Evolutionary conservation across 2,113 vertebrate genomes (phyloP).

Genomic region (Gambusia holbrooki): DNA sequence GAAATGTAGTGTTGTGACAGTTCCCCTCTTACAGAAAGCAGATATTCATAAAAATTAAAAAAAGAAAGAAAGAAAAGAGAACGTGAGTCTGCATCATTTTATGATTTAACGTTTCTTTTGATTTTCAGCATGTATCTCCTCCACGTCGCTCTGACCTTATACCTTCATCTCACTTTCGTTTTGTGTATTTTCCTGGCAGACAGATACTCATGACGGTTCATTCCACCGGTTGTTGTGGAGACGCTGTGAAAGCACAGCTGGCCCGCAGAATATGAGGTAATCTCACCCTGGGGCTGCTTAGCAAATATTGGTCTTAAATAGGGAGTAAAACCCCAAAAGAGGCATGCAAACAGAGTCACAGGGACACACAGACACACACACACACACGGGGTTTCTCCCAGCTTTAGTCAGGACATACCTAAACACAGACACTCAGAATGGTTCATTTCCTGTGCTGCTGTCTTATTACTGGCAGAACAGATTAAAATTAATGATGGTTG

Average conservation of each 20-base stretch:
- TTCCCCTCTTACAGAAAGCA: neutral
- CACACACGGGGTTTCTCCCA: conserved; percentile 42
- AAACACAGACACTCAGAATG: conserved; percentile 55
- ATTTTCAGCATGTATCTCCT: conserved; percentile 40
- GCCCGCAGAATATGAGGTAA: conserved; percentile 92
- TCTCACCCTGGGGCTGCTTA: conserved; percentile 91
- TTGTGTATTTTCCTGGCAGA: conserved; percentile 85
- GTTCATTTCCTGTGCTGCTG: conserved; percentile 57
- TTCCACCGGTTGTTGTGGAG: conserved; percentile 91
- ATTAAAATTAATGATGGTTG: conserved; percentile 50
- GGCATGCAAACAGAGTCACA: conserved; percentile 43
- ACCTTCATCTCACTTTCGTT: conserved; percentile 73
- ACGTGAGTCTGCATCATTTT: conserved; percentile 8
- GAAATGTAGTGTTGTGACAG: neutral
- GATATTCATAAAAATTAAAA: no score
- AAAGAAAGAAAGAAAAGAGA: conserved; percentile 2
- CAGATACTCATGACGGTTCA: conserved; percentile 91
- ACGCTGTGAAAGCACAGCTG: conserved; percentile 95
- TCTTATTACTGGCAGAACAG: conserved; percentile 51
- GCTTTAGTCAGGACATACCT: conserved; percentile 52
- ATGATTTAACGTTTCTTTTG: neutral
- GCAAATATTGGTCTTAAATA: conserved; percentile 97
- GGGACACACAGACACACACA: conserved; percentile 36
- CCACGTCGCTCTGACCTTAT: conserved; percentile 44
- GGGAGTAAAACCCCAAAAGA: conserved; percentile 85